These are phyloP conservation scores for Agonopterix alstromeriana DNA, from an alignment of 2,888 invertebrate genomes.

Conservation along the genomic window DNA sequence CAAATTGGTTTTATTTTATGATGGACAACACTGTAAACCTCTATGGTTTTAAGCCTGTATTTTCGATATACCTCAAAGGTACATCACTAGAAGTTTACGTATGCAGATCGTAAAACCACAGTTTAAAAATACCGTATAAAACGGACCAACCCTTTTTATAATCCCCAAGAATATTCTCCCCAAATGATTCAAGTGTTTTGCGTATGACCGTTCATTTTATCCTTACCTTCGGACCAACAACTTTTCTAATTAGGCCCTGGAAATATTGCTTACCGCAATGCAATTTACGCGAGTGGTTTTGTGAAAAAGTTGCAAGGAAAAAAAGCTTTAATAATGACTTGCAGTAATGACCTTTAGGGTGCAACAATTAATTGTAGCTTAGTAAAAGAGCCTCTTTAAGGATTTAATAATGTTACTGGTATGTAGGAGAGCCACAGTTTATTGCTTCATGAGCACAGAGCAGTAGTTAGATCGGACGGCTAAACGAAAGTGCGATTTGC, in stretches of 20 bases:
- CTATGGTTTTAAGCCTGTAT: too few relatives aligned
- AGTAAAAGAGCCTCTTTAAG: too few relatives aligned
- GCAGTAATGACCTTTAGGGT: too few relatives aligned
- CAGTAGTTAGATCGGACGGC: too few relatives aligned
- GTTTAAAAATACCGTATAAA: conserved; percentile 61
- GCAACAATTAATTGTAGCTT: too few relatives aligned
- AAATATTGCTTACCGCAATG: conserved; percentile 15
- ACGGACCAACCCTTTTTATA: conserved; percentile 51
- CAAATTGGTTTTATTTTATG: too few relatives aligned
- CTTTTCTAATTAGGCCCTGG: conserved; percentile 31
- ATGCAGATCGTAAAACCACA: conserved; percentile 59
- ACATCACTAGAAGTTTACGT: conserved; percentile 16
- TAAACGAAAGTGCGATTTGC: too few relatives aligned
- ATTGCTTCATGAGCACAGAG: too few relatives aligned
- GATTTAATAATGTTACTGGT: too few relatives aligned
- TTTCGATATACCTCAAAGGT: too few relatives aligned
- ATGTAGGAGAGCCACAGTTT: too few relatives aligned
- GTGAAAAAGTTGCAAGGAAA: neutral
- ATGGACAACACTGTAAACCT: too few relatives aligned
- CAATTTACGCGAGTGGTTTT: conserved; percentile 7
- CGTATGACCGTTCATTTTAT: conserved; percentile 49
- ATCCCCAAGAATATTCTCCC: conserved; percentile 63
- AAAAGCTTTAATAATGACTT: neutral
- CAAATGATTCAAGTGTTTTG: conserved; percentile 54
- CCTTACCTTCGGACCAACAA: conserved; percentile 40